Evolutionary conservation across 2,888 invertebrate genomes (phyloP).

Genomic region (Papilio gigon): DNA sequence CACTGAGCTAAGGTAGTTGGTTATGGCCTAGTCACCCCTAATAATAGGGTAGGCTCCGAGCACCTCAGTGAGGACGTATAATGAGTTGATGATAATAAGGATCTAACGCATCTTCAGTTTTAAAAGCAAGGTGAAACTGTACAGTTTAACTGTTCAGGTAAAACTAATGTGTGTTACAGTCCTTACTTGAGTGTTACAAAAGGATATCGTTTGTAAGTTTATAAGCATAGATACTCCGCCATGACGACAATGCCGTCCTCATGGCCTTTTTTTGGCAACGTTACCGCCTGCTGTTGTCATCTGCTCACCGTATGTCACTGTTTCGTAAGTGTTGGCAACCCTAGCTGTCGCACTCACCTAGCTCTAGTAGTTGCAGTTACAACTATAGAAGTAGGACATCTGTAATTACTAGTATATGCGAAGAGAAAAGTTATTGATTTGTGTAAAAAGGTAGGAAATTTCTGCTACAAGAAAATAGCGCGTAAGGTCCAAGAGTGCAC

Average conservation of each 20-base stretch:
- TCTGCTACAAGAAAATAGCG: not conserved
- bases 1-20: no score
- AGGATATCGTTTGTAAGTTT: no score
- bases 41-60: no score
- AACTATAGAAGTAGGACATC: not conserved
- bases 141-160: no score
- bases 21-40: no score
- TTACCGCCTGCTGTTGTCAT: not conserved
- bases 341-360: not conserved
- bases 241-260: not conserved
- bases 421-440: not conserved
- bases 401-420: not conserved
- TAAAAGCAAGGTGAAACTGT: no score
- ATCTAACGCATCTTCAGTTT: no score
- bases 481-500: no score
- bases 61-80: no score
- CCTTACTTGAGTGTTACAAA: no score
- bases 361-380: slow-evolving; percentile 9
- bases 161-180: no score
- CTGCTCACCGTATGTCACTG: not conserved
- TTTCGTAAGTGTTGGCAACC: slow-evolving; percentile 10
- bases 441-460: not conserved
- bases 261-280: slow-evolving; percentile 12
- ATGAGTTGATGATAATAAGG: no score
- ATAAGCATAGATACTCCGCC: not conserved